These are phyloP conservation scores for Phrynocephalus forsythii DNA, from an alignment of 2,797 vertebrate genomes.

Conservation along the genomic window DNA sequence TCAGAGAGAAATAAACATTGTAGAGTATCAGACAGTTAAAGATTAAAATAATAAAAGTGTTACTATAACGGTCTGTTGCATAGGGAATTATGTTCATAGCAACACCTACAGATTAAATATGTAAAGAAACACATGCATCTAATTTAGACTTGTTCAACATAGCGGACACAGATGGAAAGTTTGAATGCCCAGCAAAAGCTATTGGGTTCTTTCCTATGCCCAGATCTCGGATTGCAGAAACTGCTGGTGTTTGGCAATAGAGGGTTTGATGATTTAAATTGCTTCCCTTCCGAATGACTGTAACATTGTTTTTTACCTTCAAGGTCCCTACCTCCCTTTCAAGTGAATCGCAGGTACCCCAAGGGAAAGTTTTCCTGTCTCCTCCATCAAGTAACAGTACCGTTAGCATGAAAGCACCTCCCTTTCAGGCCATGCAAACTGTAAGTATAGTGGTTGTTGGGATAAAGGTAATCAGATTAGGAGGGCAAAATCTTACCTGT, in stretches of 20 bases:
- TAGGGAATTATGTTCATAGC: not conserved
- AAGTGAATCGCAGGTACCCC: constrained; percentile 75
- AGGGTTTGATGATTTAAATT: constrained; percentile 71
- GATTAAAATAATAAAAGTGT: not conserved
- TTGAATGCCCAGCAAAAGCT: constrained; percentile 76
- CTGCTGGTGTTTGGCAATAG: constrained; percentile 73
- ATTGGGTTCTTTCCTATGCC: constrained; percentile 73
- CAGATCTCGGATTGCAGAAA: constrained; percentile 74
- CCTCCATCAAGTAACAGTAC: constrained; percentile 80
- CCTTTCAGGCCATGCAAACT: constrained; percentile 88
- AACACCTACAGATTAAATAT: constrained; percentile 41
- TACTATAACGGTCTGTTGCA: not conserved
- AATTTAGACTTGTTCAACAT: constrained; percentile 64
- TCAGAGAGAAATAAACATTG: not conserved
- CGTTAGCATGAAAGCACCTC: constrained; percentile 77
- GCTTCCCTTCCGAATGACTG: constrained; percentile 70
- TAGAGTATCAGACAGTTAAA: not conserved
- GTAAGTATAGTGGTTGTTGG: constrained; percentile 77
- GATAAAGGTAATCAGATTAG: not conserved
- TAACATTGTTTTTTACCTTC: constrained; percentile 53
- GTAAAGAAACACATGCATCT: constrained; percentile 53
- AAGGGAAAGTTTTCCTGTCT: constrained; percentile 80
- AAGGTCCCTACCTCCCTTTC: constrained; percentile 73
- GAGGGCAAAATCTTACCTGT: not conserved
- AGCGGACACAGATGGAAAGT: constrained; percentile 72